Evolutionary conservation across 2,113 vertebrate genomes (phyloP), one percentile per base, ranked within the genome.

Genomic region (Platichthys stellatus): DNA sequence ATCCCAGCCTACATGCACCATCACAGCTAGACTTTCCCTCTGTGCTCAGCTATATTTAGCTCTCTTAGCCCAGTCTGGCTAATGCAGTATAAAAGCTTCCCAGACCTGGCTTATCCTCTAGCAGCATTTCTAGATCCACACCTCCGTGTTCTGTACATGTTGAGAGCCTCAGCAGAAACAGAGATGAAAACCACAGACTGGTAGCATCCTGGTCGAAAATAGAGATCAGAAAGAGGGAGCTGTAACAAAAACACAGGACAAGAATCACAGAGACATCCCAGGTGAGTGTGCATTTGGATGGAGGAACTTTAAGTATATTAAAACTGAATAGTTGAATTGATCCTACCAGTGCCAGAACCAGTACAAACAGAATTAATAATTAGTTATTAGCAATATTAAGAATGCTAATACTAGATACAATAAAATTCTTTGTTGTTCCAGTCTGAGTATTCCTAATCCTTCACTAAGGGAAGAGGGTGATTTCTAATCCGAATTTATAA

Each of bases 51-150:
- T 91, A 89, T 91, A 81, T 88, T 82, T 77, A 80, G 63, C 74
- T 57, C 69, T 5, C 63, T 77, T 54, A 54, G 20, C 51, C 8
- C 51, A n/a, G 51, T 54, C 72, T 61, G 72, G 54, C 31, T 86
- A 88, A 88, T 86, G 74, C 74, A 28, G 73, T 79, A 64, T 78
- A 69, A 78, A 77, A 87, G 76, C 73, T 88, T n/a, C 65, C 54
- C 40, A 70, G 72, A 51, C 60, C 45, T 51, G 63, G 66, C 38
- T 83, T 67, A 81, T 81, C 71, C 74, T 70, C 63, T 1, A 4
- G 35, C 80, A 69, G 65, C 17, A 2, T 58, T 59, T 61, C 47
- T 57, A 82, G 58, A 73, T 53, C 72, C 64, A 68, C 40, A 60
- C 78, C 69, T 81, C 59, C 60, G n/a, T 61, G 66, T 58, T 64